Conservation (phyloP, 2,888 invertebrate genomes). For the Ectropis crepuscularia region DNA sequence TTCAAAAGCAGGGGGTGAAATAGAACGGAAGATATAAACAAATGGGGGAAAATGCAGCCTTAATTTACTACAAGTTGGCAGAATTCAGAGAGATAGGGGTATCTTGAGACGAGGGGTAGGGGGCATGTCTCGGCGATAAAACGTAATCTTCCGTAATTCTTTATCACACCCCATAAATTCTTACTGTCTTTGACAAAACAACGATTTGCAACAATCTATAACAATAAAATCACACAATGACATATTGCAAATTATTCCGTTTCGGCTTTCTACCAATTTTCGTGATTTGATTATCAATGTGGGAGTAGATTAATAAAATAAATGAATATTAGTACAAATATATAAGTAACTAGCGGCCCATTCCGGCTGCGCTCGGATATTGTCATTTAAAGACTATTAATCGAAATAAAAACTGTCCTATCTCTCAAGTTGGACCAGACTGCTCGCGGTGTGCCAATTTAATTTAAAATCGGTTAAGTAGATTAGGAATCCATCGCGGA, state of each 20-base stretch:
- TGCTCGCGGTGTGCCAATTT: too few species aligned
- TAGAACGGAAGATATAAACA: constrained; percentile 31
- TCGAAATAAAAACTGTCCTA: too few species aligned
- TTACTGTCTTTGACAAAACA: constrained; percentile 1
- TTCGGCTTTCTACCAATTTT: too few species aligned
- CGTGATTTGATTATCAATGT: too few species aligned
- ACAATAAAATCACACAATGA: not conserved
- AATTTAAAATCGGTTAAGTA: too few species aligned
- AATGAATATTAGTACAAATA: constrained; percentile 17
- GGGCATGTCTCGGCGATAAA: constrained; percentile 10
- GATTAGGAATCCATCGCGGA: too few species aligned
- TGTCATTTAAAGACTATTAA: too few species aligned
- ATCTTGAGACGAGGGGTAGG: constrained; percentile 3
- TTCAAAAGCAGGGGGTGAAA: constrained; percentile 18
- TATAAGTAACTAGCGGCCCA: too few species aligned
- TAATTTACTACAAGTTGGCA: constrained; percentile 30
- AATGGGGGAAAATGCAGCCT: constrained; percentile 30
- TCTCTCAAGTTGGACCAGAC: too few species aligned
- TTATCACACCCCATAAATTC: constrained; percentile 1
- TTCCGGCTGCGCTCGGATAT: too few species aligned
- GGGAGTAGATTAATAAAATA: not conserved
- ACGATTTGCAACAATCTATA: not conserved
- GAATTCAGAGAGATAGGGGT: constrained; percentile 14
- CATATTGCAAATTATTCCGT: too few species aligned
- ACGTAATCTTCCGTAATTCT: constrained; percentile 15